Evolutionary conservation across 1,140 invertebrate species (phyloP), one percentile per base, ranked within the genome.

Genomic region (Heterodera schachtii): DNA sequence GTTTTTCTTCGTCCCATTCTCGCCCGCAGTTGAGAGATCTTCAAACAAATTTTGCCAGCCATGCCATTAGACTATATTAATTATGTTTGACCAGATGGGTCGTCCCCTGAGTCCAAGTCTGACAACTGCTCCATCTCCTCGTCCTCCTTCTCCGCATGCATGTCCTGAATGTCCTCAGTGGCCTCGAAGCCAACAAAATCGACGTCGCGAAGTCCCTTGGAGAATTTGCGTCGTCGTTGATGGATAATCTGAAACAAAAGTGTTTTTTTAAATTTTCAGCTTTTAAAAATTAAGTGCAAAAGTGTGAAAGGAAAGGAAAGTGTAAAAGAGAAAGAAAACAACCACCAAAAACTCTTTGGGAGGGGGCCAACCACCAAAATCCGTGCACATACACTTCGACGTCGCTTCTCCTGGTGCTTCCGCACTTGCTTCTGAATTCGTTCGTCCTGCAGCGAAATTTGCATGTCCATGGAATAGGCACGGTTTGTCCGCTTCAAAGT

Each of bases 1-100:
- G 5, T 91, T 85, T 82, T 92, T 92, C 13, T 94, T 16, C 16
- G 11, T 64, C 13, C 19, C 57, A 19, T 64, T 19, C 57, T 31
- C 41, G 64, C 41, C 77, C 16, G 52, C 16, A 11, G 47, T 78
- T 4, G 77, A 78, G 46, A 21, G 66, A 13, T 69, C 77, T 69
- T 16, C 57, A 76, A 76, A 21, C 9, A 49, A 75, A 75, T 31
- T 16, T 31, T 3, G 60, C 31, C 0, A 75, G 60, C 21, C 73
- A 47, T n/a, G n/a, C 31, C 31, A 31, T 31, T 31, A 1, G 31
- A 0, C 31, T 31, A 31, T 31, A 31, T 1, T 31, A 31, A 31
- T 31, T 31, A 31, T 31, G 31, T 11, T 13, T 52, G 11, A 64
- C 57, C 57, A 19, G 57, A 64, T 19, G 77, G 70, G 41, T 78